A percentile compares a stretch with the other conserved stretches of the same genome.
phyloP scores from a whole-genome alignment of 2,113 vertebrate species.

The Lepisosteus oculatus region DNA sequence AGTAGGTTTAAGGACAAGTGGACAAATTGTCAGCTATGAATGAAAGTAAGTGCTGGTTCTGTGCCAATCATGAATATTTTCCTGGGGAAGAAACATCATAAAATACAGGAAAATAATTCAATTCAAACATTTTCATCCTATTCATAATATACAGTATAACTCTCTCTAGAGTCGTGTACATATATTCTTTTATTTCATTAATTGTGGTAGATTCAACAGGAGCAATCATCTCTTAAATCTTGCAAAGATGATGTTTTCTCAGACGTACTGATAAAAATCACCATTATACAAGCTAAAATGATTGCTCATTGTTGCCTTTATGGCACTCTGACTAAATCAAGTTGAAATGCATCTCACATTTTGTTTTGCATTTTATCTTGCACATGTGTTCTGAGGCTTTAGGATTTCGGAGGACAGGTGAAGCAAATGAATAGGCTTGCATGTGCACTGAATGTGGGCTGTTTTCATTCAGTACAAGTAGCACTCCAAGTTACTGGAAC shows the following conservation, averaged over 20 bases:
- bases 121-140: neutral
- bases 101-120: neutral
- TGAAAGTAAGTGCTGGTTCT: neutral
- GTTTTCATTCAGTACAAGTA: too few species aligned
- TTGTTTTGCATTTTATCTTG: constrained; percentile 7
- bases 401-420: too few species aligned
- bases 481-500: too few species aligned
- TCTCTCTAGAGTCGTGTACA: neutral
- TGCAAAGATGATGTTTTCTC: too few species aligned
- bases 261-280: too few species aligned
- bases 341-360: neutral
- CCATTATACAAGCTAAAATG: constrained; percentile 29
- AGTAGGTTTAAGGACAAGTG: too few species aligned
- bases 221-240: too few species aligned
- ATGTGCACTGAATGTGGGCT: too few species aligned
- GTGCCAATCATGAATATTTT: neutral
- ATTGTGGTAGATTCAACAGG: too few species aligned
- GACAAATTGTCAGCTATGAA: neutral
- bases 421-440: too few species aligned
- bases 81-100: neutral
- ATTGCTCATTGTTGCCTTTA: constrained; percentile 32
- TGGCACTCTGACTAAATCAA: neutral
- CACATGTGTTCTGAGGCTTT: constrained; percentile 13
- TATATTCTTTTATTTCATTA: too few species aligned
- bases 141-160: neutral